Percentiles rank a stretch among this genome's conserved stretches.
These are phyloP conservation scores for Maconellicoccus hirsutus DNA, from an alignment of 1,140 invertebrate genomes.

Conservation along the genomic window DNA sequence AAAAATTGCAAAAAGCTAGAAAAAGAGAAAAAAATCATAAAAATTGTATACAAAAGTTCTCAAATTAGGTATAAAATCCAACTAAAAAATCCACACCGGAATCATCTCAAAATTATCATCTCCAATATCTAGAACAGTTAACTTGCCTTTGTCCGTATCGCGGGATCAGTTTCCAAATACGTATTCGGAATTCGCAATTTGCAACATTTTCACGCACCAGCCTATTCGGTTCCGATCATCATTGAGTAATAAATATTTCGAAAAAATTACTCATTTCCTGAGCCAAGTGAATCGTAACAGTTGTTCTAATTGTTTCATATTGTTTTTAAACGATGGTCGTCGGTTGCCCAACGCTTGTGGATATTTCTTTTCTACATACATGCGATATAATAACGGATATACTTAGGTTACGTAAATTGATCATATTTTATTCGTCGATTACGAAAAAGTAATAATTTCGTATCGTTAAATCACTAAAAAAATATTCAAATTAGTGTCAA, in stretches of 20 bases:
- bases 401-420: not conserved
- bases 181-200: no score
- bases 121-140: no score
- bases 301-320: not conserved
- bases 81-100: no score
- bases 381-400: not conserved
- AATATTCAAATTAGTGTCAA: not conserved
- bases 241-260: not conserved
- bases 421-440: slow-evolving; percentile 2
- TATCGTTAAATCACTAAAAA: not conserved
- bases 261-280: slow-evolving; percentile 4
- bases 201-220: no score
- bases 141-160: no score
- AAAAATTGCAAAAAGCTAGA: no score
- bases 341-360: not conserved
- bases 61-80: no score
- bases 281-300: not conserved
- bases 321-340: not conserved
- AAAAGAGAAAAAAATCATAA: no score
- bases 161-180: no score
- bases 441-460: not conserved
- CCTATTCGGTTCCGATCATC: no score
- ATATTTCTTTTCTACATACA: not conserved
- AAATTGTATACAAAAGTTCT: no score
- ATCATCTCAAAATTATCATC: no score